These are phyloP conservation scores for Bactericera cockerelli DNA, from an alignment of 1,140 invertebrate species.

Conservation along the genomic window DNA sequence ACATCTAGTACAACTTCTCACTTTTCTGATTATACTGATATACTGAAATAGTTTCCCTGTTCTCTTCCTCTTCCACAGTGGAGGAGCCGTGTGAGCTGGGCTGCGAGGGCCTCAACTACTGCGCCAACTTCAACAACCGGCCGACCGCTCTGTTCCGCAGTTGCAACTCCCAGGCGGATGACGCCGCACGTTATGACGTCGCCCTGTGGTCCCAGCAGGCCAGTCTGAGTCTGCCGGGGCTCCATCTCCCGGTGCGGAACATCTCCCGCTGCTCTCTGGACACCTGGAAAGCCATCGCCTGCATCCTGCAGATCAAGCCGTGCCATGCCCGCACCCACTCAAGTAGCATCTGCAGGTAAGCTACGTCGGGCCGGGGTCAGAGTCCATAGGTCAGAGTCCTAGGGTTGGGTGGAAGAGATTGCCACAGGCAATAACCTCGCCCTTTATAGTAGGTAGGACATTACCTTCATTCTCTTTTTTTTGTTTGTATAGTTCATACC, in stretches of 20 bases:
- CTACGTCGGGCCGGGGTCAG: too few species aligned
- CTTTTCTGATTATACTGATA: too few species aligned
- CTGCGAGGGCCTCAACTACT: constrained; percentile 60
- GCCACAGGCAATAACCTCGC: too few species aligned
- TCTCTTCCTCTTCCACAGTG: constrained; percentile 34
- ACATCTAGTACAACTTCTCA: too few species aligned
- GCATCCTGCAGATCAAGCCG: constrained; percentile 69
- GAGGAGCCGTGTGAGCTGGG: constrained; percentile 69
- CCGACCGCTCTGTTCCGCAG: constrained; percentile 62
- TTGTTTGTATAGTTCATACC: too few species aligned
- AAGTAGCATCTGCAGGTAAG: constrained; percentile 57
- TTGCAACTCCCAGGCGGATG: constrained; percentile 43
- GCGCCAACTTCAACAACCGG: constrained; percentile 62
- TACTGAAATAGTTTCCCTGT: too few species aligned
- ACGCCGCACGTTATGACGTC: constrained; percentile 42
- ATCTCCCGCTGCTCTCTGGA: constrained; percentile 58
- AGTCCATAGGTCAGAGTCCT: too few species aligned
- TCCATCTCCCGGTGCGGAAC: constrained; percentile 60
- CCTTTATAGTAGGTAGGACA: too few species aligned
- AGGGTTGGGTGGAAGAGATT: too few species aligned
- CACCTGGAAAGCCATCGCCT: constrained; percentile 71
- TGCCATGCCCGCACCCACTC: constrained; percentile 55
- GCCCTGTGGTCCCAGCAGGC: constrained; percentile 37
- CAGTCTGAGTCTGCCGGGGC: constrained; percentile 42
- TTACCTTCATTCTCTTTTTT: too few species aligned